Conservation (phyloP, 2,888 invertebrate genomes). For the Rhamnusium bicolor region DNA sequence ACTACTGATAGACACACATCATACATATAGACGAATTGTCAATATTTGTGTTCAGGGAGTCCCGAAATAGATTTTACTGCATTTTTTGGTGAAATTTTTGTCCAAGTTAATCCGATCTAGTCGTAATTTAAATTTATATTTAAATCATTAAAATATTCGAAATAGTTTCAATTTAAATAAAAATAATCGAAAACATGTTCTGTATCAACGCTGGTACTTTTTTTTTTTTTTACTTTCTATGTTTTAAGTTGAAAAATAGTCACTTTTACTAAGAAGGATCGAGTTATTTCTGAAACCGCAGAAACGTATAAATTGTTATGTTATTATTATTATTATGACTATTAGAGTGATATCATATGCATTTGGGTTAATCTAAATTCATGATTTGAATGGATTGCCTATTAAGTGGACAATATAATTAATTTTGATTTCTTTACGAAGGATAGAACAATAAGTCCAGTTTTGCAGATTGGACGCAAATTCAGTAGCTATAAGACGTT, state of each 20-base stretch:
- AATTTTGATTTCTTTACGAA: neutral
- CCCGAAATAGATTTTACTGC: too few species aligned
- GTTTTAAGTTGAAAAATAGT: slow-evolving; percentile 8
- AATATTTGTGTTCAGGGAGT: too few species aligned
- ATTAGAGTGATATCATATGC: slow-evolving; percentile 18
- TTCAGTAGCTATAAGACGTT: too few species aligned
- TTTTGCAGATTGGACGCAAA: too few species aligned
- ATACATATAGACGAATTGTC: too few species aligned
- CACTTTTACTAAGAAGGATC: slow-evolving; percentile 12
- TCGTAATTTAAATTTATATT: neutral
- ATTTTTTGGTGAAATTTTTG: too few species aligned
- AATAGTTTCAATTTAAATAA: neutral
- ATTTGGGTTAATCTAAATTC: slow-evolving; percentile 12
- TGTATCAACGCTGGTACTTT: slow-evolving; percentile 6
- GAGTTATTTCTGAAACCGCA: slow-evolving; percentile 22
- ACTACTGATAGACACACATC: too few species aligned
- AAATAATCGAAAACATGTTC: slow-evolving; percentile 3
- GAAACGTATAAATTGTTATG: too few species aligned
- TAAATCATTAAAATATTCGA: neutral
- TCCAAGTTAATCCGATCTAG: too few species aligned
- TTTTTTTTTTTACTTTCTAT: slow-evolving; percentile 3
- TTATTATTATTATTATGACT: too few species aligned
- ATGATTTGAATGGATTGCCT: neutral
- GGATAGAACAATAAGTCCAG: too few species aligned
- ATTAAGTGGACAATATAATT: neutral